Conservation (phyloP, 1,140 invertebrate species). For the Temnothorax nylanderi region DNA sequence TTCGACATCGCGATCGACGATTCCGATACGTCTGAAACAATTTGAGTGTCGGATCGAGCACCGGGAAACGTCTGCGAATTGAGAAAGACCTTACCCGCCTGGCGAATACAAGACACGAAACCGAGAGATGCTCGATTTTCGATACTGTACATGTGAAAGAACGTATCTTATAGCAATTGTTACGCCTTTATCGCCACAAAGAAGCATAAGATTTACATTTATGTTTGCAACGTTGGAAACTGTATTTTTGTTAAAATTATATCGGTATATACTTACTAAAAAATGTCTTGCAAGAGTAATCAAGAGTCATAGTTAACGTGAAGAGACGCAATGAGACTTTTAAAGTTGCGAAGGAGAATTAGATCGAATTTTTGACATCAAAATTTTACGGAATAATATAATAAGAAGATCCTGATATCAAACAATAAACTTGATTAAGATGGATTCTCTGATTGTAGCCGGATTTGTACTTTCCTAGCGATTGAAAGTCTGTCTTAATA, state of each 20-base stretch:
- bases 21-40: constrained; percentile 45
- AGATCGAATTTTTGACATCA: neutral
- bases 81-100: neutral
- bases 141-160: neutral
- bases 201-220: neutral
- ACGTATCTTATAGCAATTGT: neutral
- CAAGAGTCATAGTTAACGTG: neutral
- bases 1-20: constrained; percentile 23
- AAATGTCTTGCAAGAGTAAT: neutral
- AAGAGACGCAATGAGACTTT: neutral
- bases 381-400: neutral
- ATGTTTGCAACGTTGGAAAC: neutral
- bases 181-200: neutral
- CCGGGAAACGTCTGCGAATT: constrained; percentile 6
- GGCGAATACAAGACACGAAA: constrained; percentile 31
- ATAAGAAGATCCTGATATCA: neutral
- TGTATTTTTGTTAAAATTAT: neutral
- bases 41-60: constrained; percentile 2
- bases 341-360: neutral
- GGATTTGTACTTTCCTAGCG: neutral
- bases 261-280: neutral
- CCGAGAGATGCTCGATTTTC: constrained; percentile 10
- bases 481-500: neutral
- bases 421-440: neutral
- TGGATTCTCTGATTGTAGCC: neutral